Evolutionary conservation across 2,888 invertebrate genomes (phyloP).

Genomic region (Heliconius ismenius): DNA sequence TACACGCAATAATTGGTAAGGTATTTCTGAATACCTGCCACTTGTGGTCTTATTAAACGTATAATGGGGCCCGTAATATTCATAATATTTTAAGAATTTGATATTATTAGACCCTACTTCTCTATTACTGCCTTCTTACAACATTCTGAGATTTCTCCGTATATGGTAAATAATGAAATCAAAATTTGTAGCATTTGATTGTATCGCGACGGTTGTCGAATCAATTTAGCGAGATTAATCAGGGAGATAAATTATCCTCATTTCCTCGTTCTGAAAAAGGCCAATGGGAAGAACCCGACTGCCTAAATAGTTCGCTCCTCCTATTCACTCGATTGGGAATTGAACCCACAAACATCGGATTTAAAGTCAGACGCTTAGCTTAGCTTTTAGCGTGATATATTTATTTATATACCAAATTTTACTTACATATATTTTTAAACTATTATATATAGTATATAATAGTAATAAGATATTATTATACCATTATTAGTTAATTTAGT

Average conservation of each 20-base stretch:
- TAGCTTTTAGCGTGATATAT: neutral
- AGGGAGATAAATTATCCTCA: no score
- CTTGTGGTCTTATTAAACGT: slow-evolving; percentile 11
- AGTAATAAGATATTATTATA: neutral
- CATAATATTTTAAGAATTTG: slow-evolving; percentile 34
- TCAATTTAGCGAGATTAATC: no score
- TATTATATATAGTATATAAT: no score
- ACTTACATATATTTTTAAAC: no score
- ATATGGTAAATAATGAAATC: neutral
- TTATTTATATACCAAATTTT: neutral
- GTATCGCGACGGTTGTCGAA: neutral
- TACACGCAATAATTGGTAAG: slow-evolving; percentile 33
- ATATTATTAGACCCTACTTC: slow-evolving; percentile 22
- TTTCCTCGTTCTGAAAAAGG: no score
- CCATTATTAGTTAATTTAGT: slow-evolving; percentile 34
- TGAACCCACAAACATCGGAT: neutral
- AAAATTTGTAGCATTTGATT: neutral
- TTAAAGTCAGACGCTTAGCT: neutral
- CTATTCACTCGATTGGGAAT: neutral
- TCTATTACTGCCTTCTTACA: slow-evolving; percentile 11
- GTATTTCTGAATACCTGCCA: slow-evolving; percentile 32
- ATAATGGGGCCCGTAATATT: slow-evolving; percentile 12
- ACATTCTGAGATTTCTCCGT: neutral
- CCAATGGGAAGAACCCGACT: no score
- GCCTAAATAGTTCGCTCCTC: no score